Base-by-base conservation (phyloP, 2,797 vertebrate species). In the Borostomias antarcticus region DNA sequence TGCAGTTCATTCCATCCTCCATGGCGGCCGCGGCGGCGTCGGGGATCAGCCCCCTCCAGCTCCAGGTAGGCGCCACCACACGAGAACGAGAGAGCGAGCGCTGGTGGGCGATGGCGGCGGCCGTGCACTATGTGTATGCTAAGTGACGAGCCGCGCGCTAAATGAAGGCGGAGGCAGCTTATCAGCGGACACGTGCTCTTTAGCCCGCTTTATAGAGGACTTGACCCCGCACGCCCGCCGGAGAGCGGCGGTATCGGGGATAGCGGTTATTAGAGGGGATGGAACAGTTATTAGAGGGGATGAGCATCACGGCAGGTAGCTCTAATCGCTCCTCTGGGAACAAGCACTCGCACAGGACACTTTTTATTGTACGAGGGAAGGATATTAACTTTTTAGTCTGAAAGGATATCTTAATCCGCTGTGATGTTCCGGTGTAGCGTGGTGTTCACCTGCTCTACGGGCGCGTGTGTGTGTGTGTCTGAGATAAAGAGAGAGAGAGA, bases 1-100 rank as follows among this genome's bases (percentile, higher is more conserved):
- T 98, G 95, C 97, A 99, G 96, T 98, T 98, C 95, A 98, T 98
- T 96, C 96, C 97, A 80, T 99, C 97, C 70, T 95, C 96, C 90
- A 98, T 99, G 95, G 96, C 96, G 93, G 97, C 97, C 91, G 97
- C 96, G 77, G 97, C 96, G 66, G 96, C 96, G 81, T 96, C 97
- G 90, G 97, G 96, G 91, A 95, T 99, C 93, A 98, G 96, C 94
- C 96, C 96, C 69, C 92, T 99, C 89, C 97, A 99, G 87, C 96
- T 99, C 80, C 97, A 99, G 96, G 97, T 95, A 97, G 94, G 96
- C 95, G 90, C 93, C 89, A 92, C 87, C 91, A 93, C 91, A 92
- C n/a, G n/a, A n/a, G n/a, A n/a, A n/a, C n/a, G n/a, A n/a, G n/a
- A n/a, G n/a, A n/a, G n/a, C n/a, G n/a, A n/a, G n/a, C n/a, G n/a